These are phyloP conservation scores for Drosophila rufa DNA, from an alignment of 1,140 invertebrate genomes.

Conservation along the genomic window DNA sequence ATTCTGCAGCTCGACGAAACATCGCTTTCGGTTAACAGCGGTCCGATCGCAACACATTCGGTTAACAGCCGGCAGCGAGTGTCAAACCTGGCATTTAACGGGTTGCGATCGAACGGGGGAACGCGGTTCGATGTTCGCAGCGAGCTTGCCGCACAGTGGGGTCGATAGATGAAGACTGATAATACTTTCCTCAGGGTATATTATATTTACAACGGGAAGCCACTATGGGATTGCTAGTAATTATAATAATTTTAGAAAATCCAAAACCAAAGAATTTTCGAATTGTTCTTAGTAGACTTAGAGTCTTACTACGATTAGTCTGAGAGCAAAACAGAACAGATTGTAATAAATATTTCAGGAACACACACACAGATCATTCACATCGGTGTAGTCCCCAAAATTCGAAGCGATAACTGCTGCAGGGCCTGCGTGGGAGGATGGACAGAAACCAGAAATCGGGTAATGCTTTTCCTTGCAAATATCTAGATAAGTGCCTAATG, in stretches of 20 bases:
- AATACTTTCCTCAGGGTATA: too few species aligned
- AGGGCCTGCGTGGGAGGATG: constrained; percentile 22
- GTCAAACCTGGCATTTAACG: not conserved
- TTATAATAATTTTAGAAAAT: too few species aligned
- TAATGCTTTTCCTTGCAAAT: not conserved
- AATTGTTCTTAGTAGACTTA: not conserved
- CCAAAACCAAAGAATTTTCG: not conserved
- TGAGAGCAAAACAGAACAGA: not conserved
- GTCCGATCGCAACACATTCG: not conserved
- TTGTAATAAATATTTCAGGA: constrained; percentile 1
- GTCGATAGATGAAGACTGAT: too few species aligned
- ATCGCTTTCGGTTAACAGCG: not conserved
- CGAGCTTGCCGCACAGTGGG: not conserved
- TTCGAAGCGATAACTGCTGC: constrained; percentile 13
- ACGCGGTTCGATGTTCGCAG: not conserved
- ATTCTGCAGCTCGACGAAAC: not conserved
- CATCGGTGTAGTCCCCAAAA: constrained; percentile 21
- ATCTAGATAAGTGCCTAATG: not conserved
- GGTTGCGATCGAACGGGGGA: not conserved
- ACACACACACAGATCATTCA: constrained; percentile 10
- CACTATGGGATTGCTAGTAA: not conserved
- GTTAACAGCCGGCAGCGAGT: not conserved
- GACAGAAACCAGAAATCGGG: constrained; percentile 51
- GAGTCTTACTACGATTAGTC: not conserved
- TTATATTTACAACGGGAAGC: too few species aligned